A percentile compares a stretch with the other conserved stretches of the same genome.
Evolutionary conservation across 2,113 vertebrate species (phyloP).

Genomic region (Madoqua kirkii): DNA sequence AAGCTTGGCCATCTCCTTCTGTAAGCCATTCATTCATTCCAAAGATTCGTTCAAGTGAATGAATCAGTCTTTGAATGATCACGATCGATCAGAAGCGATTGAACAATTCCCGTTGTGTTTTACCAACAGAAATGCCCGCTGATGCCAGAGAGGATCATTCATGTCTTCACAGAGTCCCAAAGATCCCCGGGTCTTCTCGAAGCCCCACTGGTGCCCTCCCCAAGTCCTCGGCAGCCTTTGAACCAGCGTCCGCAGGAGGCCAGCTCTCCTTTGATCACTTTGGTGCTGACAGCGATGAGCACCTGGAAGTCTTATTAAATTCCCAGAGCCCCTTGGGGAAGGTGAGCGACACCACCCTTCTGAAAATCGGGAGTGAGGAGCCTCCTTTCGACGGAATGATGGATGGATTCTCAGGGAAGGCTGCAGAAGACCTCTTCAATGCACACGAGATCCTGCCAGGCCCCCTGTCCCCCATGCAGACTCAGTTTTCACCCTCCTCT

Average conservation of each 20-base stretch:
- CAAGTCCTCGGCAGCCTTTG: slow-evolving; percentile 85
- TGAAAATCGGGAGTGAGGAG: slow-evolving; percentile 88
- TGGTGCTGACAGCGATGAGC: slow-evolving; percentile 79
- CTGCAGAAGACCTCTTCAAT: slow-evolving; percentile 87
- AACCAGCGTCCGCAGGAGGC: slow-evolving; percentile 78
- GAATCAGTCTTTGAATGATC: neutral
- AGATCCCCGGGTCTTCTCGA: slow-evolving; percentile 88
- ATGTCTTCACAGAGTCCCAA: slow-evolving; percentile 93
- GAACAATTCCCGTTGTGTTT: slow-evolving; percentile 68
- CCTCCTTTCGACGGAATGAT: slow-evolving; percentile 85
- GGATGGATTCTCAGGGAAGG: slow-evolving; percentile 85
- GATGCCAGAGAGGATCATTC: slow-evolving; percentile 92
- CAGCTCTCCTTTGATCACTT: slow-evolving; percentile 87
- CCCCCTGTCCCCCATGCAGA: slow-evolving; percentile 87
- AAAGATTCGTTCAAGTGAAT: neutral
- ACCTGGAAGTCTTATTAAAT: slow-evolving; percentile 90
- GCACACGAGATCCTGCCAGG: slow-evolving; percentile 90
- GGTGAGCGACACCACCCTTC: slow-evolving; percentile 83
- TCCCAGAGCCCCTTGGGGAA: slow-evolving; percentile 86
- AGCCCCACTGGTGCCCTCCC: slow-evolving; percentile 79
- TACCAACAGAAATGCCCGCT: slow-evolving; percentile 94
- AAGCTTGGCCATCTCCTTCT: neutral
- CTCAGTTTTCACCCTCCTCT: slow-evolving; percentile 85
- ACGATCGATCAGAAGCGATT: neutral
- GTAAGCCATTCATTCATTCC: neutral